A percentile compares a stretch with the other conserved stretches of the same genome.
phyloP scores from a whole-genome alignment of 2,797 vertebrate genomes.

The Myotis myotis region DNA sequence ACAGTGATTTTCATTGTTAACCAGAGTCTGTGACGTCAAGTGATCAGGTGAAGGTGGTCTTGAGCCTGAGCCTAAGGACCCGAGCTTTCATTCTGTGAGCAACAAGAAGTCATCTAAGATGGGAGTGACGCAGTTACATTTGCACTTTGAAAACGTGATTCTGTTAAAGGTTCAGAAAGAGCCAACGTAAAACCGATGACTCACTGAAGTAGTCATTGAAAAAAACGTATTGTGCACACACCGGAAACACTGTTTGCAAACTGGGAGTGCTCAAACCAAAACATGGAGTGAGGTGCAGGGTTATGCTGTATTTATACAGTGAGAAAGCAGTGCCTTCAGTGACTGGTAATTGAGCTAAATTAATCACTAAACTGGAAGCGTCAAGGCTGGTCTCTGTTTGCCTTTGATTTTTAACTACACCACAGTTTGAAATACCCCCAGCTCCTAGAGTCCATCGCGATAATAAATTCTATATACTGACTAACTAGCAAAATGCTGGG shows the following conservation, averaged over 20 bases:
- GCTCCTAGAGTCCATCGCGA: not conserved
- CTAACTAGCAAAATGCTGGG: not conserved
- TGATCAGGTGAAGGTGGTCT: not conserved
- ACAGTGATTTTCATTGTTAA: constrained; percentile 46
- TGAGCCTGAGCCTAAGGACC: not conserved
- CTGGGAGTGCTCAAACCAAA: not conserved
- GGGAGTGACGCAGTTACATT: not conserved
- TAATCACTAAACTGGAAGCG: not conserved
- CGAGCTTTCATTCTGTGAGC: not conserved
- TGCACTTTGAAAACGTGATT: not conserved
- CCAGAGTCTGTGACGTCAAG: not conserved
- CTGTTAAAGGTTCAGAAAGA: not conserved
- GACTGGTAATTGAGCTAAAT: not conserved
- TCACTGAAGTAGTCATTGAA: not conserved
- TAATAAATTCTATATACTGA: not conserved
- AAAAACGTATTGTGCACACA: not conserved
- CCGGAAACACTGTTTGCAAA: not conserved
- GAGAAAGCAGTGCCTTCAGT: not conserved
- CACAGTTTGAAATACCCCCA: not conserved
- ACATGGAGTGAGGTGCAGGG: not conserved
- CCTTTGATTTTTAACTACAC: not conserved
- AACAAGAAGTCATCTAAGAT: not conserved
- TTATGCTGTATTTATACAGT: not conserved
- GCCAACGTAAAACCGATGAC: not conserved
- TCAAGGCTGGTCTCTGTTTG: not conserved